Evolutionary conservation across 2,113 vertebrate species (phyloP), one percentile per base, ranked within the genome.

Genomic region (Alethe diademata): DNA sequence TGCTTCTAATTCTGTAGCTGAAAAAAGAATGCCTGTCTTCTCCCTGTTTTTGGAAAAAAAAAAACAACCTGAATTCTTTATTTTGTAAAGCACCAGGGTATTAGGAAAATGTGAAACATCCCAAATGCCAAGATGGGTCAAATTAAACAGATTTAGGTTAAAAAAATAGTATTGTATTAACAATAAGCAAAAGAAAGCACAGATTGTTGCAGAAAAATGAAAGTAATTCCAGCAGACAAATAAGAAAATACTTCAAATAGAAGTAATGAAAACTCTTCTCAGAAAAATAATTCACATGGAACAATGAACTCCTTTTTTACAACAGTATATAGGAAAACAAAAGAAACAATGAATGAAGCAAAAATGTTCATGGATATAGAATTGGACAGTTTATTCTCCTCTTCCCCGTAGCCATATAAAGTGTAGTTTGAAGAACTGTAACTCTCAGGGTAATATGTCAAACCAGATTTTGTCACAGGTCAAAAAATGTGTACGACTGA

Each of bases 391-490:
- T 24, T 78, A 72, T 87, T 90, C 11, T 92, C 10, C 43, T 76
- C 48, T 84, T 90, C 45, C 71, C 2, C 54, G 50, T 33, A 73
- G 38, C 42, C 62, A 50, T 50, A 72, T n/a, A 70, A 94, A 92
- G 10, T 70, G 25, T 67, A 86, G 62, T 80, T 65, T 95, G 79
- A 94, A 70, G 45, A 86, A 72, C 45, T 84, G 54, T 74, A 65
- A 92, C 31, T 88, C 69, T 88, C 11, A 47, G 83, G 31, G 18
- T 50, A 57, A 82, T 72, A 93, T 60, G 85, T n/a, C 91, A 90
- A 92, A 73, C 14, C 19, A 53, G 92, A 90, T 78, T 86, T 93
- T 84, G 73, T 80, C 82, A 78, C 65, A 83, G 95, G 72, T 96
- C 57, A 84, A 66, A 90, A 80, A 95, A 57, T 26, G 0, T 18